These are phyloP conservation scores for Dendronephthya gigantea DNA, from an alignment of 64 coral and sea anemone species.

Conservation along the genomic window DNA sequence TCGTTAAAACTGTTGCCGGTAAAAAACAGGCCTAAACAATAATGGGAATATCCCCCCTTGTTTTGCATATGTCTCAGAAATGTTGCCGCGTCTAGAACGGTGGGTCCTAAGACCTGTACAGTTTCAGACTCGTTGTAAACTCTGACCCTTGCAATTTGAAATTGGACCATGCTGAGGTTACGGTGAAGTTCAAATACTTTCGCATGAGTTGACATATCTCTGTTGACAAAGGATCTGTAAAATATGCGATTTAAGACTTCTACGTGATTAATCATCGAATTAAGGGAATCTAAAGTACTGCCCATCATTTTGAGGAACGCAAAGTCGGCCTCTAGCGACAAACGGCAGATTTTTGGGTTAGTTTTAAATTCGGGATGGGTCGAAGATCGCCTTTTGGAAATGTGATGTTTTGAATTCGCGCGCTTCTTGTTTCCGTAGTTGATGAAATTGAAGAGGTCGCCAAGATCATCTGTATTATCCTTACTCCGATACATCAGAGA, in stretches of 20 bases:
- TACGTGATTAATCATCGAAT: background rate
- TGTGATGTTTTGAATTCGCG: background rate
- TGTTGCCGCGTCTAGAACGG: background rate
- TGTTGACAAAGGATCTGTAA: background rate
- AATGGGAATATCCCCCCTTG: background rate
- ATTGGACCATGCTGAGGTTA: background rate
- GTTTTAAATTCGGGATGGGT: background rate
- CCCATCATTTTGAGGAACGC: background rate
- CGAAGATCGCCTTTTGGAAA: background rate
- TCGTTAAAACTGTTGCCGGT: background rate
- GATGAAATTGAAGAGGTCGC: background rate
- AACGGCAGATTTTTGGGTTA: background rate
- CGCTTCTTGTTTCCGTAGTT: background rate
- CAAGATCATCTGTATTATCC: background rate
- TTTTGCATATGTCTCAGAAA: background rate
- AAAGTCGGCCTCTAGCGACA: background rate
- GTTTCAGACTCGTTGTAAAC: background rate
- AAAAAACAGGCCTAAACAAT: background rate
- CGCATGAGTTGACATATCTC: background rate
- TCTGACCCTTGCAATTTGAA: background rate
- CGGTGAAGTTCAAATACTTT: background rate
- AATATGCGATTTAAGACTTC: background rate
- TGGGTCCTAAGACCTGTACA: background rate
- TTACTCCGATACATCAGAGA: background rate
- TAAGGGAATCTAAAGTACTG: background rate